phyloP scores from a whole-genome alignment of 2,888 invertebrate genomes.

The Meghimatium bilineatum region DNA sequence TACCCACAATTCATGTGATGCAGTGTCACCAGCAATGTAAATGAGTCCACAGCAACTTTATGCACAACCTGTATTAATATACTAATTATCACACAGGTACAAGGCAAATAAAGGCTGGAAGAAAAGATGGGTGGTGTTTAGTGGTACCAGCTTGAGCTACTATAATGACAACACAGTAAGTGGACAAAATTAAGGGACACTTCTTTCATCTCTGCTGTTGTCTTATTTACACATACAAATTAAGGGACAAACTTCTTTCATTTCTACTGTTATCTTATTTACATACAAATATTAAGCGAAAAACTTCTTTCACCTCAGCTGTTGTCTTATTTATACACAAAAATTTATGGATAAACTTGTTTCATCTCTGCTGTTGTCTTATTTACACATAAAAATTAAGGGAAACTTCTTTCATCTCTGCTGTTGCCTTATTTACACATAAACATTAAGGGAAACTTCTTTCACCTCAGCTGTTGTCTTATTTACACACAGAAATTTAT shows the following conservation, averaged over 20 bases:
- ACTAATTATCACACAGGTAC: conserved; percentile 54
- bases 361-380: no score
- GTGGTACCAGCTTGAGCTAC: conserved; percentile 70
- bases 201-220: not conserved
- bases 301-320: no score
- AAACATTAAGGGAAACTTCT: not conserved
- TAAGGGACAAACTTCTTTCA: not conserved
- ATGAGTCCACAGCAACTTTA: no score
- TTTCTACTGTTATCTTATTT: no score
- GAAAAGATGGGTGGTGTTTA: conserved; percentile 73
- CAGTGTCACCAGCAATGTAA: no score
- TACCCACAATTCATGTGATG: no score
- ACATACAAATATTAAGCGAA: no score
- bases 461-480: no score
- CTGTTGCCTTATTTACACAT: not conserved
- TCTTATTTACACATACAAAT: not conserved
- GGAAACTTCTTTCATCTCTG: not conserved
- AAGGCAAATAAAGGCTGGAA: conserved; percentile 73
- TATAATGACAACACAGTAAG: conserved; percentile 70
- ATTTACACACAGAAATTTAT: no score
- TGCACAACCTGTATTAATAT: not conserved
- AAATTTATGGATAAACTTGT: no score
- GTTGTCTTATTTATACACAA: no score
- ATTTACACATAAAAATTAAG: no score
- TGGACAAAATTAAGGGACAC: not conserved